phyloP scores from a whole-genome alignment of 2,113 vertebrate species.

The Sardina pilchardus region DNA sequence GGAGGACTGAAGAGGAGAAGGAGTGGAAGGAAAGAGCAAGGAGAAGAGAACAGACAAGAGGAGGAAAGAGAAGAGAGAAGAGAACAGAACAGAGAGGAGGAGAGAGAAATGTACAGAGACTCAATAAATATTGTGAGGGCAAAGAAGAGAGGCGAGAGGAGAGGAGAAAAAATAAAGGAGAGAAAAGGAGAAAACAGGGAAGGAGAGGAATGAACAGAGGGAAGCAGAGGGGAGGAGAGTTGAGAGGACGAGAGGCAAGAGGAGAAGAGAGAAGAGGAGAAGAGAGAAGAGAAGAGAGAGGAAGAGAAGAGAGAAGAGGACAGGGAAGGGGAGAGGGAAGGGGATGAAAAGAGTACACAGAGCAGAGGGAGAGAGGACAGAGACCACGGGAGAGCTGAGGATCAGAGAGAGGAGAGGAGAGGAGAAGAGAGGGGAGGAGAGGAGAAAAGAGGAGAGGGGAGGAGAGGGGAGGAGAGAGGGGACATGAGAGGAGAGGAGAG shows the following conservation, averaged over 20 bases:
- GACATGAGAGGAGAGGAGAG: neutral
- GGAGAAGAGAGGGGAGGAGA: neutral
- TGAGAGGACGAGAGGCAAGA: neutral
- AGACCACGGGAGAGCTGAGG: neutral
- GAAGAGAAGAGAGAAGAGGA: neutral
- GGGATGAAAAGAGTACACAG: neutral
- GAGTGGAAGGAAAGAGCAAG: neutral
- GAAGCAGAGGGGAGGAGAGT: neutral
- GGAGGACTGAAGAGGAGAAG: slow-evolving; percentile 35
- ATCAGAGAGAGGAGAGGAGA: neutral
- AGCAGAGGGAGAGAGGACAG: neutral
- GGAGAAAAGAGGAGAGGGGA: neutral
- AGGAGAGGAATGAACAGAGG: neutral
- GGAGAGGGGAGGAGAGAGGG: neutral
- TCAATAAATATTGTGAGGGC: too few relatives aligned
- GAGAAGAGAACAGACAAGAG: neutral
- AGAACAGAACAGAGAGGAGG: neutral
- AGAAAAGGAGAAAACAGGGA: neutral
- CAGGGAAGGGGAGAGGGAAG: neutral
- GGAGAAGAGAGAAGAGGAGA: slow-evolving; percentile 19
- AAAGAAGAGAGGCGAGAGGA: too few relatives aligned
- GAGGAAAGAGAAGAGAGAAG: neutral
- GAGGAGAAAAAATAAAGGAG: neutral
- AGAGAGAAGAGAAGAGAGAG: slow-evolving; percentile 11
- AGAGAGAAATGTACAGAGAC: neutral